Conservation (phyloP, 1,140 invertebrate genomes). For the Tetramorium parvispinum region DNA sequence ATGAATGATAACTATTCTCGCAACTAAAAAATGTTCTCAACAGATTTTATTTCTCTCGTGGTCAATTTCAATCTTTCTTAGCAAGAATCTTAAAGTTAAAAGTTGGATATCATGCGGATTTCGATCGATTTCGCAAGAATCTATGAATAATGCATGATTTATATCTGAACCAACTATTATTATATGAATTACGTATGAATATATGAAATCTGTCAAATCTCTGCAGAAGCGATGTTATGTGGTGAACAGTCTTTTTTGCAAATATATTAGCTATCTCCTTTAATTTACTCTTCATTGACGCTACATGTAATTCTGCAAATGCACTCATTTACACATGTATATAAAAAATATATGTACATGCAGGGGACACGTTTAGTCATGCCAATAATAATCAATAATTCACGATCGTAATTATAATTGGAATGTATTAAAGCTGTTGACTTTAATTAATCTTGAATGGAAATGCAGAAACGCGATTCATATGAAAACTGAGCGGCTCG, state of each 20-base stretch:
- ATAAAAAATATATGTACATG: neutral
- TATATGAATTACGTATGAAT: neutral
- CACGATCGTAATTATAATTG: neutral
- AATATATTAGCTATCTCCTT: conserved; percentile 10
- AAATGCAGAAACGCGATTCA: neutral
- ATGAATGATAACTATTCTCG: neutral
- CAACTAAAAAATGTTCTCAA: neutral
- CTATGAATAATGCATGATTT: neutral
- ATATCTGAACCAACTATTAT: neutral
- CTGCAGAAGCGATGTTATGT: neutral
- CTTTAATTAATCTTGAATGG: neutral
- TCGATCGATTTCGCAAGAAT: conserved; percentile 1
- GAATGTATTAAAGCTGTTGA: neutral
- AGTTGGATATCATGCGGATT: neutral
- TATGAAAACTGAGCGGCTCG: neutral
- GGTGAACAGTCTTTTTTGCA: neutral
- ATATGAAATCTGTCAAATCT: neutral
- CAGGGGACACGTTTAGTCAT: neutral
- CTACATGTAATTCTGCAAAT: conserved; percentile 21
- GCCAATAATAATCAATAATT: conserved; percentile 3
- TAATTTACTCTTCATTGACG: neutral
- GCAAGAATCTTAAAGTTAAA: neutral
- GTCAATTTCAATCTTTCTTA: neutral
- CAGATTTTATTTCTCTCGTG: neutral
- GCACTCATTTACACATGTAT: neutral